Evolutionary conservation across 2,113 vertebrate genomes (phyloP), one percentile per base, ranked within the genome.

Genomic region (Calidris pygmaea): DNA sequence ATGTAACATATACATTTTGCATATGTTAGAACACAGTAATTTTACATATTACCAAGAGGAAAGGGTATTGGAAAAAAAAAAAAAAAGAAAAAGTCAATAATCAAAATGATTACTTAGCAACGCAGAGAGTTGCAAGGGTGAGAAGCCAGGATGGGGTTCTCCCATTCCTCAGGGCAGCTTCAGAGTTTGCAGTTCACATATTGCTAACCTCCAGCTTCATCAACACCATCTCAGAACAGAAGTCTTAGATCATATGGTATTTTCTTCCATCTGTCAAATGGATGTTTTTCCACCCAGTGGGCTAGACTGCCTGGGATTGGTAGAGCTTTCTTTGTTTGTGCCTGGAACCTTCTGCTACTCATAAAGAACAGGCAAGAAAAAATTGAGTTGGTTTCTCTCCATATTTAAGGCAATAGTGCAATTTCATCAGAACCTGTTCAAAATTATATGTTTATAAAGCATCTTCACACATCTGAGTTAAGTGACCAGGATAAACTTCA

Each of bases 61-160:
- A 91, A 55, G 0, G 0, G 30, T 23, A 59, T 3, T 22, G 10
- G 4, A 13, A 11, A 35, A 30, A 37, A 22, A 47, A 60, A n/a
- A 48, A 34, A 24, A 39, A 41, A 27, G 5, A 39, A 17, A 17
- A 59, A 30, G 2, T 23, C 24, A 81, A 27, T 9, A 41, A 58
- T 71, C 14, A 73, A 94, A 76, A 65, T 32, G 4, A 59, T 59
- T 23, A 56, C 43, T 8, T 14, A 85, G n/a, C 17, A 93, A 87
- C 5, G 48, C 24, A 72, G 14, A 79, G 24, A 26, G 17, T 21
- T 60, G 16, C 2, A 12, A 63, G 27, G 12, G n/a, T 35, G 15
- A 67, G 13, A 30, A 47, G 12, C 6, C 22, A 79, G 13, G 22
- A 48, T 12, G 14, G 50, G 16, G 12, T 56, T 8, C 4, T 14